phyloP scores from a whole-genome alignment of 2,888 invertebrate species.

The Caenorhabditis angaria region DNA sequence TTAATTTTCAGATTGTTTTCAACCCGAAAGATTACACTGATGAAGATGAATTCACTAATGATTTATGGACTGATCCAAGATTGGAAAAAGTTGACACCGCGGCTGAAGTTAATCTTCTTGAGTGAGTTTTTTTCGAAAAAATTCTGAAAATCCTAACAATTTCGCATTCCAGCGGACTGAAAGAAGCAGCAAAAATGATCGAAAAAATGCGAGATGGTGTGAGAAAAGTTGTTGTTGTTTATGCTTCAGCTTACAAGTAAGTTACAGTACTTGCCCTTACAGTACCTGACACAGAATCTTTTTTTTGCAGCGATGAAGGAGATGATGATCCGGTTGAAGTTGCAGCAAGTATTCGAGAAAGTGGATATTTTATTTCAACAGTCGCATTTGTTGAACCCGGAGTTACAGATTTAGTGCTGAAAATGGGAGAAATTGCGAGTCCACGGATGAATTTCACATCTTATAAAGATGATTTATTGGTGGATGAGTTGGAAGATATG shows the following conservation, averaged over 20 bases:
- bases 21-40: conserved; percentile 29
- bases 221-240: conserved; percentile 28
- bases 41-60: conserved; percentile 36
- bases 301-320: conserved; percentile 32
- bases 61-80: conserved; percentile 24
- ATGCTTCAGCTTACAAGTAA: conserved; percentile 37
- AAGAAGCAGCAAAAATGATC: conserved; percentile 23
- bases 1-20: conserved; percentile 26
- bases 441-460: conserved; percentile 41
- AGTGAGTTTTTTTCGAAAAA: background rate
- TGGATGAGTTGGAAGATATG: conserved; percentile 34
- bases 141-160: background rate
- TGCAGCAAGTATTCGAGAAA: conserved; percentile 21
- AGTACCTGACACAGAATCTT: background rate
- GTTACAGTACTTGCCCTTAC: background rate
- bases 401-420: conserved; percentile 13
- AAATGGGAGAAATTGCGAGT: conserved; percentile 31
- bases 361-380: conserved; percentile 28
- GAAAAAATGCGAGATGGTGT: conserved; percentile 33
- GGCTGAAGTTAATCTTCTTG: conserved; percentile 28
- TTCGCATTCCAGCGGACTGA: conserved; percentile 17
- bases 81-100: conserved; percentile 16
- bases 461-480: conserved; percentile 26
- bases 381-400: conserved; percentile 36
- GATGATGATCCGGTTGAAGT: conserved; percentile 24